Conservation (phyloP, 2,888 invertebrate species). For the Yponomeuta sedellus region DNA sequence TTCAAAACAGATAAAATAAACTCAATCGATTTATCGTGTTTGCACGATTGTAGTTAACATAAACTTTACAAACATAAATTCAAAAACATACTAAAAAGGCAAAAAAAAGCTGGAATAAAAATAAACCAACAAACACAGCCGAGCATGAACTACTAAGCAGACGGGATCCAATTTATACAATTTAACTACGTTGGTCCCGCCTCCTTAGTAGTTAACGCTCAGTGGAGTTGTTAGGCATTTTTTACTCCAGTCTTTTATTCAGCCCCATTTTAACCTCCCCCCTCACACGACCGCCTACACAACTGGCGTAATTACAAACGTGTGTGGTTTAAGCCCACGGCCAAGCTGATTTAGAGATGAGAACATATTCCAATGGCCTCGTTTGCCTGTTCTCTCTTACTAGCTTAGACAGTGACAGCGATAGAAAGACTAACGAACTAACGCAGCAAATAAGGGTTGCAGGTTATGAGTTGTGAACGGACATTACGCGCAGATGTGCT, state of each 20-base stretch:
- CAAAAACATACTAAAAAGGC: too few relatives aligned
- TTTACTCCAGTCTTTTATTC: background rate
- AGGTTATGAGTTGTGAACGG: conserved; percentile 1
- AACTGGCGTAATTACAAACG: background rate
- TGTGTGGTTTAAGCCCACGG: background rate
- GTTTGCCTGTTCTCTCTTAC: background rate
- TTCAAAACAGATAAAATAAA: too few relatives aligned
- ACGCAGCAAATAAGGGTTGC: background rate
- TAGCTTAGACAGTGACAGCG: background rate
- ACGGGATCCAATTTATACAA: too few relatives aligned
- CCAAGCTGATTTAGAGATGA: background rate
- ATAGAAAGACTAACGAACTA: background rate
- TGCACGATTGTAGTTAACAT: too few relatives aligned
- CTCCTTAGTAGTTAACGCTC: too few relatives aligned
- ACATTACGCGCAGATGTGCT: background rate
- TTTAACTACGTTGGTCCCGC: too few relatives aligned
- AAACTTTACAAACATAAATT: too few relatives aligned
- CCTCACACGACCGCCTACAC: background rate
- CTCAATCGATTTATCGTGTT: too few relatives aligned
- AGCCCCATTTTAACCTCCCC: background rate
- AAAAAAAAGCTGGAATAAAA: too few relatives aligned
- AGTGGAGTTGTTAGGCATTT: too few relatives aligned
- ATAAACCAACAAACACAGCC: too few relatives aligned
- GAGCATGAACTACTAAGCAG: too few relatives aligned
- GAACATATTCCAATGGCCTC: background rate